Evolutionary conservation across 2,797 vertebrate species (phyloP).

Genomic region (Morus bassanus): DNA sequence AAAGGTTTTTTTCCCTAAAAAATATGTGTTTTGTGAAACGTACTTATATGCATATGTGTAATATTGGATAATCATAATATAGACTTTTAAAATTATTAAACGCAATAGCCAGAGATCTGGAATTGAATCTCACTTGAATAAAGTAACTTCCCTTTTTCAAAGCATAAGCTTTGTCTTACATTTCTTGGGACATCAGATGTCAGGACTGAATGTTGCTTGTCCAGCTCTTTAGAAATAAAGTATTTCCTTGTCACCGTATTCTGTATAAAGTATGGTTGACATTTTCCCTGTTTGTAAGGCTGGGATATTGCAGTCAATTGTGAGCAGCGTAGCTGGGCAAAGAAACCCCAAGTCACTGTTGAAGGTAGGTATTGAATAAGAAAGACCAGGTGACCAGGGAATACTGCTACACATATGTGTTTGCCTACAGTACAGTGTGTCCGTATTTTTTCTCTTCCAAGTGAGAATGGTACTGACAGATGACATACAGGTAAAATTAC

Average conservation of each 20-base stretch:
- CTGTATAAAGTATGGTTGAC: neutral
- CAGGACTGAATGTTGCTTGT: neutral
- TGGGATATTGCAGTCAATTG: neutral
- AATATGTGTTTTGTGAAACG: neutral
- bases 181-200: neutral
- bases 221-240: neutral
- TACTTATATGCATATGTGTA: neutral
- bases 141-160: neutral
- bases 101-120: neutral
- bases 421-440: neutral
- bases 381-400: neutral
- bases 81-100: neutral
- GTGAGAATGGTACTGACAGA: neutral
- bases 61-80: neutral
- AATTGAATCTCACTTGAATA: neutral
- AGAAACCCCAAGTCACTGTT: accelerated
- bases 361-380: neutral
- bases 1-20: neutral
- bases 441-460: neutral
- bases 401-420: neutral
- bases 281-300: neutral
- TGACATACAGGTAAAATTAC: neutral
- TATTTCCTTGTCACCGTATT: neutral
- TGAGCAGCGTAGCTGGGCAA: neutral
- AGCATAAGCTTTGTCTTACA: neutral